Evolutionary conservation across 2,797 vertebrate species (phyloP), one percentile per base, ranked within the genome.

Genomic region (Characodon lateralis): DNA sequence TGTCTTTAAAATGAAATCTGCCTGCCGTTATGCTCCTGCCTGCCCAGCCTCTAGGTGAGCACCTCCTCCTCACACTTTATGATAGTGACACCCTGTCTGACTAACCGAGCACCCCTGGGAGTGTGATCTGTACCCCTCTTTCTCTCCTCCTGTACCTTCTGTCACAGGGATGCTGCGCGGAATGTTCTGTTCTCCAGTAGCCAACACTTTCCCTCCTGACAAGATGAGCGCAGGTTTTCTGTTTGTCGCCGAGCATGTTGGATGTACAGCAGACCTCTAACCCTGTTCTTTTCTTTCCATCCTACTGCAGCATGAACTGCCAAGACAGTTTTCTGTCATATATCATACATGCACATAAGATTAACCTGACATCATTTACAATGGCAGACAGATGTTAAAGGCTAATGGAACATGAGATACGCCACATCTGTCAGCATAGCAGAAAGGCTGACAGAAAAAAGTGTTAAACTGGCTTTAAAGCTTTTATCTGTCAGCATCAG

Each of bases 141-240:
- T 65, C 70, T 76, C 24, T 78, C 73, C 71, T 73, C 65, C 65
- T 65, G 26, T 81, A 14, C 12, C 78, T 72, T 71, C 2, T 76
- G 78, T 82, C 84, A 76, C 78, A 76, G 80, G 69, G 69, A 76
- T 71, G 50, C 68, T 63, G 39, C 74, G 59, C 80, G 43, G 58
- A 74, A 73, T 81, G 68, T 68, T 71, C 77, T 77, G 31, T 26
- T 50, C 63, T 73, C 43, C 65, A 78, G 22, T 78, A 71, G 79
- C 50, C 50, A 74, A 51, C 8, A 53, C 28, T 31, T 85, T 70
- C 56, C 39, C 43, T 31, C 51, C 48, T 73, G 73, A 74, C 10
- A 35, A 81, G 51, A 76, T 72, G 39, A 61, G 55, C 20, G 41
- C 68, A 73, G 68, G 76, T 61, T 69, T 85, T 35, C n/a, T 58